These are phyloP conservation scores for Grallaria varia DNA, from an alignment of 2,113 vertebrate species.

Conservation along the genomic window DNA sequence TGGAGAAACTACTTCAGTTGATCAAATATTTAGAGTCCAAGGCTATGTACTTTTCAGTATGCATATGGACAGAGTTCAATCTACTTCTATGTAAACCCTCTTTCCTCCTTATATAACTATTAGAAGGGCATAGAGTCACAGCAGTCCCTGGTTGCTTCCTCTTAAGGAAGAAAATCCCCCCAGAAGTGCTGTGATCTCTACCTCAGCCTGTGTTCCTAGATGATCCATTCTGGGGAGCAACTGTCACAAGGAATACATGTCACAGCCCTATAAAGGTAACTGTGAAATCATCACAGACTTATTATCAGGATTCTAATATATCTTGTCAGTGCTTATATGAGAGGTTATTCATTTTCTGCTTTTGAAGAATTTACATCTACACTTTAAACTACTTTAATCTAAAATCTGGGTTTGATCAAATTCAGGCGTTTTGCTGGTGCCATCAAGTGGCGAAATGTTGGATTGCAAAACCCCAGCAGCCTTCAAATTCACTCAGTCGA, in stretches of 20 bases:
- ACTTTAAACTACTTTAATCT: neutral
- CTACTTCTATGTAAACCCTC: neutral
- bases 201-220: neutral
- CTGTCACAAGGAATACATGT: fast-evolving
- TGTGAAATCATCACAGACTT: neutral
- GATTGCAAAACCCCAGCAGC: neutral
- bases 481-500: neutral
- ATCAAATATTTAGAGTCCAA: neutral
- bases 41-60: neutral
- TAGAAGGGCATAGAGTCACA: neutral
- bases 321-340: neutral
- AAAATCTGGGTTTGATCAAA: neutral
- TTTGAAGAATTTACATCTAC: neutral
- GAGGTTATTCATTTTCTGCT: neutral
- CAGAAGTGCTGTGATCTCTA: neutral
- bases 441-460: slow-evolving; percentile 64
- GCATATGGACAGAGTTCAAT: neutral
- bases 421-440: slow-evolving; percentile 49
- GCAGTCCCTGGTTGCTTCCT: neutral
- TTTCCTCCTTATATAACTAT: neutral
- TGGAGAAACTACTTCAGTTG: neutral
- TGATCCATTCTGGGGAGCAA: neutral
- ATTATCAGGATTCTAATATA: neutral
- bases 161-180: neutral
- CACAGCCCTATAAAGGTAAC: neutral